Percentiles rank a stretch among this genome's conserved stretches.
phyloP scores from a whole-genome alignment of 2,888 invertebrate species.

The Magallana nippona region DNA sequence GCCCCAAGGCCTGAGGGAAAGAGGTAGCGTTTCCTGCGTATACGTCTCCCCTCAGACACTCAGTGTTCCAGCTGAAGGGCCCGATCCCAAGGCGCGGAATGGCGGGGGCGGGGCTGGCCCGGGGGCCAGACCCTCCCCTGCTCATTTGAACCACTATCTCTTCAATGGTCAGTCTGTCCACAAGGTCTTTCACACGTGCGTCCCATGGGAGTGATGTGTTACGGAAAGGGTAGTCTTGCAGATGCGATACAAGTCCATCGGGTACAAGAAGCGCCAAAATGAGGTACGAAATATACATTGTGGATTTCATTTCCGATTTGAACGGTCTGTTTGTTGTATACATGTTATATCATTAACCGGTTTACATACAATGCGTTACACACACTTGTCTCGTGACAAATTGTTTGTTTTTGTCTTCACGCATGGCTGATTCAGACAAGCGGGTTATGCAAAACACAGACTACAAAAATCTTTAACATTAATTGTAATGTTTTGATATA shows the following conservation, averaged over 20 bases:
- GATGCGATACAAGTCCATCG: slow-evolving; percentile 25
- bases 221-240: slow-evolving; percentile 69
- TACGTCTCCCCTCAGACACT: slow-evolving; percentile 76
- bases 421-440: not conserved
- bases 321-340: too few species aligned
- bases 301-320: not conserved
- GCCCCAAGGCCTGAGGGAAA: slow-evolving; percentile 76
- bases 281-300: not conserved
- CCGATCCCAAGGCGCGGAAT: slow-evolving; percentile 71
- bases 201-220: slow-evolving; percentile 73
- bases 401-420: not conserved
- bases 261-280: not conserved
- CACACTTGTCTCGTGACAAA: not conserved
- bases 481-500: too few species aligned
- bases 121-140: slow-evolving; percentile 64
- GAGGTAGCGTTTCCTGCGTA: slow-evolving; percentile 74
- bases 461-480: too few species aligned
- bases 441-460: too few species aligned
- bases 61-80: slow-evolving; percentile 76
- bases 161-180: slow-evolving; percentile 69
- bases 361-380: not conserved
- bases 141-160: slow-evolving; percentile 72
- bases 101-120: slow-evolving; percentile 71
- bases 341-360: not conserved
- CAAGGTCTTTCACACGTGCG: slow-evolving; percentile 73